Percentiles rank a stretch among this genome's conserved stretches.
Evolutionary conservation across 2,113 vertebrate genomes (phyloP).

Genomic region (Chloroceryle aenea): DNA sequence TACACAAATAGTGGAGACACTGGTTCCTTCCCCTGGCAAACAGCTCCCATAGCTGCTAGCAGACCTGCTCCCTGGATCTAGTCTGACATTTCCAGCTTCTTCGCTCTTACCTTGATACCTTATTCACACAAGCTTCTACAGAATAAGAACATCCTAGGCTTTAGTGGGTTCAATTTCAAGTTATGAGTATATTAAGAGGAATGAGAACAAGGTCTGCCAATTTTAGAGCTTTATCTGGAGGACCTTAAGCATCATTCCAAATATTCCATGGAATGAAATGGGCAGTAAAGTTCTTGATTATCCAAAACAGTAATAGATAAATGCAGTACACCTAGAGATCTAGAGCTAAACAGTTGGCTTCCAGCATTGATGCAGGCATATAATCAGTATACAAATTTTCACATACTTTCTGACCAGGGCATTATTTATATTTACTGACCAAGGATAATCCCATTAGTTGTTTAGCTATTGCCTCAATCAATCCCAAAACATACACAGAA

Average conservation of each 20-base stretch:
- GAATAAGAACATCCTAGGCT: not conserved
- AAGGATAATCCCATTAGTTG: not conserved
- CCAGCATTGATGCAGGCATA: not conserved
- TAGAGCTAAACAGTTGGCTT: not conserved
- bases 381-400: accelerated
- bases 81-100: not conserved
- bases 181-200: not conserved
- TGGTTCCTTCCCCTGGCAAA: not conserved
- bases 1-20: not conserved
- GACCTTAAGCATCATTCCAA: not conserved
- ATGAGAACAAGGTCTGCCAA: not conserved
- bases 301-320: not conserved
- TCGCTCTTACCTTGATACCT: not conserved
- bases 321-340: not conserved
- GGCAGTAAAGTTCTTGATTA: not conserved
- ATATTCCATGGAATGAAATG: not conserved
- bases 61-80: not conserved
- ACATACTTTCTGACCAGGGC: not conserved
- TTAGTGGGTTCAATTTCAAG: not conserved
- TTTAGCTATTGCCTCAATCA: not conserved
- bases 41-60: not conserved
- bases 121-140: not conserved
- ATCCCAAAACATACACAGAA: not conserved
- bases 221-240: not conserved
- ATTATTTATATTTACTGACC: not conserved